A percentile compares a stretch with the other conserved stretches of the same genome.
These are phyloP conservation scores for Epirrhoe alternata DNA, from an alignment of 2,888 invertebrate species.

Conservation along the genomic window DNA sequence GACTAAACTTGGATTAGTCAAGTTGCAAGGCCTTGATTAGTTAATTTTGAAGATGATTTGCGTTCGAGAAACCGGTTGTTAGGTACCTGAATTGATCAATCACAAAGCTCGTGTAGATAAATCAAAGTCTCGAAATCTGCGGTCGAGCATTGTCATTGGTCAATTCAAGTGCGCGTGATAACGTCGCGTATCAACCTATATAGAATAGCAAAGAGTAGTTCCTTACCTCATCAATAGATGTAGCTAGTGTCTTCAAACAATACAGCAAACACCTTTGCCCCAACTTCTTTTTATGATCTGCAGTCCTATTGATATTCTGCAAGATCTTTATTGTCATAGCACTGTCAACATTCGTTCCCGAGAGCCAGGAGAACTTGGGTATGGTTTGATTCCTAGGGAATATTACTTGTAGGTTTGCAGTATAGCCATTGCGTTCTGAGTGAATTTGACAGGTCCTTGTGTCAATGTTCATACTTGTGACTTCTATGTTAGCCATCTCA, in stretches of 20 bases:
- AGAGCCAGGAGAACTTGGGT: conserved; percentile 81
- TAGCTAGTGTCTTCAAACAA: conserved; percentile 87
- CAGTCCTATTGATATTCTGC: conserved; percentile 92
- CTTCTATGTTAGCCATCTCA: conserved; percentile 81
- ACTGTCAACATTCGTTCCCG: conserved; percentile 87
- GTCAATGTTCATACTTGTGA: conserved; percentile 85
- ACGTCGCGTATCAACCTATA: too few species aligned
- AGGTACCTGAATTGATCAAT: too few species aligned
- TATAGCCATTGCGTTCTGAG: conserved; percentile 81
- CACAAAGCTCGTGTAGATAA: too few species aligned
- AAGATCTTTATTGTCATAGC: conserved; percentile 89
- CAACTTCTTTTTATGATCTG: conserved; percentile 92
- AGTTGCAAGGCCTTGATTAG: too few species aligned
- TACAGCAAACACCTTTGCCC: conserved; percentile 95
- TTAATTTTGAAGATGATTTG: too few species aligned
- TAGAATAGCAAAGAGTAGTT: background rate
- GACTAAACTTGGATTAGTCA: too few species aligned
- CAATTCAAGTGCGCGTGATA: background rate
- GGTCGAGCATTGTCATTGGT: too few species aligned
- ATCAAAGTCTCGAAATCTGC: too few species aligned
- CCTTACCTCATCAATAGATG: conserved; percentile 78
- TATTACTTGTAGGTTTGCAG: conserved; percentile 83
- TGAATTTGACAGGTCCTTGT: conserved; percentile 86
- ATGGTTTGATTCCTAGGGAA: conserved; percentile 85
- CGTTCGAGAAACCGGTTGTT: too few species aligned